Evolutionary conservation across 2,797 vertebrate genomes (phyloP).

Genomic region (Microtus obscurus): DNA sequence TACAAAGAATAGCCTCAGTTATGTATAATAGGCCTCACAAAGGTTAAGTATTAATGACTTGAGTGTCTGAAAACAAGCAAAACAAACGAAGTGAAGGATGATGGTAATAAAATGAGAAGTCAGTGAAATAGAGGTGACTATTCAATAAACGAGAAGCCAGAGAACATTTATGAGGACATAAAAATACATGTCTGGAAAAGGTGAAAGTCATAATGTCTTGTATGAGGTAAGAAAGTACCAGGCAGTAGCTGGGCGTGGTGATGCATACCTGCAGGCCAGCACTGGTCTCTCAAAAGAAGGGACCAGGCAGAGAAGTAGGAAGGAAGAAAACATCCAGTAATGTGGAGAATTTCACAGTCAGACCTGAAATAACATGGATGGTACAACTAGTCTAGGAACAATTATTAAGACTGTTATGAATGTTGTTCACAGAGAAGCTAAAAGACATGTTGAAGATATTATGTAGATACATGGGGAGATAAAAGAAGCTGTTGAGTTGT

Average conservation of each 20-base stretch:
- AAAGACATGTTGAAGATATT: conserved; percentile 41
- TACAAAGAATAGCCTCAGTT: background rate
- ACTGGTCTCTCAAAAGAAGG: background rate
- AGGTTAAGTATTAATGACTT: conserved; percentile 24
- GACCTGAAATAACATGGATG: background rate
- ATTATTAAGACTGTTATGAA: background rate
- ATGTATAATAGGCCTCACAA: background rate
- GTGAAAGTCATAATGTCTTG: background rate
- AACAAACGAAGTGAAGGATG: background rate
- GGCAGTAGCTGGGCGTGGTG: background rate
- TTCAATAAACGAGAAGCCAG: background rate
- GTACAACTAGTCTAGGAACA: conserved; percentile 1
- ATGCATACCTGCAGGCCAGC: background rate
- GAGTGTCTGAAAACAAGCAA: conserved; percentile 26
- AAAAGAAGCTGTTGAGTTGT: background rate
- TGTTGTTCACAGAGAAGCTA: background rate
- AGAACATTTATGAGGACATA: conserved; percentile 2
- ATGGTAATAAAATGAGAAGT: background rate
- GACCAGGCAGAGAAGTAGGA: background rate
- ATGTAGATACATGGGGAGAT: background rate
- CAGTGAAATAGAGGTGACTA: background rate
- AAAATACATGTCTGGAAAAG: background rate
- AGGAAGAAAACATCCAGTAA: background rate
- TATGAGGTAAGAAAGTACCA: conserved; percentile 33
- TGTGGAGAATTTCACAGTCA: conserved; percentile 31